Percentiles rank a stretch among this genome's conserved stretches.
Conservation (phyloP, 1,140 invertebrate species). For the Geopemphigus sp. region DNA sequence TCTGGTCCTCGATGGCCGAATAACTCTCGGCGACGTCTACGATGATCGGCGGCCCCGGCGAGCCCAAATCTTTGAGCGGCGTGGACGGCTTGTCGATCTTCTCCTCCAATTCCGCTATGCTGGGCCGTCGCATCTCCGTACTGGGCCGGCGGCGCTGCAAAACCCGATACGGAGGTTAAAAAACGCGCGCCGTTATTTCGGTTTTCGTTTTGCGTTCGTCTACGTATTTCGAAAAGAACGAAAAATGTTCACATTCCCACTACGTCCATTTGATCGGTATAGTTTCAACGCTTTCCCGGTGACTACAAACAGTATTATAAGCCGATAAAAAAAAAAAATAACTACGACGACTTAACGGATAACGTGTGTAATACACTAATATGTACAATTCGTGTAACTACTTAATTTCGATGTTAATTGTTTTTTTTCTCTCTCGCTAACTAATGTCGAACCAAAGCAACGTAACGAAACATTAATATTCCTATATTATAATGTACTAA, state of each 20-base stretch:
- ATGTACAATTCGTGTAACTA: constrained; percentile 20
- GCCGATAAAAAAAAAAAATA: constrained; percentile 22
- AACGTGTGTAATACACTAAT: background rate
- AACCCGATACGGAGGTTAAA: background rate
- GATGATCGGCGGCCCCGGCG: constrained; percentile 78
- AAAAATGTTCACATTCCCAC: background rate
- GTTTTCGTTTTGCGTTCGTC: no score
- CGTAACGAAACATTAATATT: background rate
- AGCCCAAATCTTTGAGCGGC: constrained; percentile 73
- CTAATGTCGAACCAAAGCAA: constrained; percentile 15
- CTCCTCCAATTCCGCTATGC: constrained; percentile 84
- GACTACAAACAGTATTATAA: constrained; percentile 12
- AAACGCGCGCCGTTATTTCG: background rate
- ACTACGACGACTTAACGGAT: constrained; percentile 8
- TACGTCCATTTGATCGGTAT: background rate
- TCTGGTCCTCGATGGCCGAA: constrained; percentile 87
- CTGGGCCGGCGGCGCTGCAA: constrained; percentile 78
- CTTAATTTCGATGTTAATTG: constrained; percentile 8
- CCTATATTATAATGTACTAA: background rate
- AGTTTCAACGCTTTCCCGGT: background rate
- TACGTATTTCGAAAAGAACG: no score
- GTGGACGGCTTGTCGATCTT: constrained; percentile 87
- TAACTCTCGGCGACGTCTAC: constrained; percentile 87
- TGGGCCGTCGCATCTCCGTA: constrained; percentile 78
- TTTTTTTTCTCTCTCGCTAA: background rate